A percentile compares a stretch with the other conserved stretches of the same genome.
Conservation (phyloP, 92 coral and sea anemone species). For the Pocillopora grandis region DNA sequence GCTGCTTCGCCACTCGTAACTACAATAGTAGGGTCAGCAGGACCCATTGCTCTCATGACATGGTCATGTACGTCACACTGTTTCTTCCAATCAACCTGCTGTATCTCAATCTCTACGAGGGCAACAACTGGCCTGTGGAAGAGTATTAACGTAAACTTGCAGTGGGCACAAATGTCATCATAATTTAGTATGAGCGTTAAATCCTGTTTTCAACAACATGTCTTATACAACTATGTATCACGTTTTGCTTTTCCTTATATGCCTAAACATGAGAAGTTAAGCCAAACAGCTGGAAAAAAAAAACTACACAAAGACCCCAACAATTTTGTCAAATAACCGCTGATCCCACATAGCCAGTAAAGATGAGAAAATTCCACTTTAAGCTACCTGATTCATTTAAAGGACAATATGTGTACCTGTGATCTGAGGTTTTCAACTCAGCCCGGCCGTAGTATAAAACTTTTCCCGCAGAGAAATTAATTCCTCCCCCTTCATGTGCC, state of each 20-base stretch:
- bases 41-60: constrained; percentile 97
- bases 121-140: constrained; percentile 94
- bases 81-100: constrained; percentile 81
- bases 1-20: constrained; percentile 60
- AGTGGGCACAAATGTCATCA: background rate
- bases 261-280: too few species aligned
- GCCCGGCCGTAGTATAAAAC: constrained; percentile 90
- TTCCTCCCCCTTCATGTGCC: constrained; percentile 19
- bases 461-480: constrained; percentile 80
- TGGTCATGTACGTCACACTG: constrained; percentile 83
- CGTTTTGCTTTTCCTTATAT: too few species aligned
- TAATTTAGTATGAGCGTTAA: too few species aligned
- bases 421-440: constrained; percentile 95
- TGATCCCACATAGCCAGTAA: background rate
- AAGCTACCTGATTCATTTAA: background rate
- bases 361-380: too few species aligned
- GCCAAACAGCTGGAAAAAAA: too few species aligned
- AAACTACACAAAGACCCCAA: too few species aligned
- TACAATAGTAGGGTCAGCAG: constrained; percentile 96
- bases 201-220: too few species aligned
- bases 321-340: too few species aligned
- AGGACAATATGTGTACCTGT: constrained; percentile 53
- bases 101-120: constrained; percentile 89
- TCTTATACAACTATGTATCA: too few species aligned
- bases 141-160: background rate